phyloP scores from a whole-genome alignment of 1,140 invertebrate species.

The Harpegnathos saltator region DNA sequence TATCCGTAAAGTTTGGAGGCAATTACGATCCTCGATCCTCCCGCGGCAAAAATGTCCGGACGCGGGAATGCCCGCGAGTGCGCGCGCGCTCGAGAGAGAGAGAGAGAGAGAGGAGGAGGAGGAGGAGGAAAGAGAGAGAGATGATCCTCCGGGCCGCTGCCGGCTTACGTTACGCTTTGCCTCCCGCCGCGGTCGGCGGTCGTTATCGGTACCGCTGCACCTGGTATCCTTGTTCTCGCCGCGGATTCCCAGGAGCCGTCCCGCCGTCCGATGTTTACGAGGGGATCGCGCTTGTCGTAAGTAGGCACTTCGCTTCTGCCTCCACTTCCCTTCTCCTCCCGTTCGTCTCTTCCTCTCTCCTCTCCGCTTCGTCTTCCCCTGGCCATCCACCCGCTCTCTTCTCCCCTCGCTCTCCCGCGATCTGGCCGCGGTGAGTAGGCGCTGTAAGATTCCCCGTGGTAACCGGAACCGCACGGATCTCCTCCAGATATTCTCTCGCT shows the following conservation, averaged over 20 bases:
- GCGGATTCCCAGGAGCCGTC: conserved; percentile 74
- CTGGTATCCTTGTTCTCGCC: conserved; percentile 74
- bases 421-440: conserved; percentile 43
- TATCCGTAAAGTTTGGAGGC: conserved; percentile 53
- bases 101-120: too few species aligned
- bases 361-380: neutral
- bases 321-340: neutral
- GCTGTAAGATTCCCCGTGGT: conserved; percentile 59
- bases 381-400: neutral
- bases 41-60: conserved; percentile 41
- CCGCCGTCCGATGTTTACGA: conserved; percentile 73
- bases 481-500: conserved; percentile 45
- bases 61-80: conserved; percentile 45
- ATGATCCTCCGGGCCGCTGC: conserved; percentile 45
- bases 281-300: conserved; percentile 72
- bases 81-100: too few species aligned
- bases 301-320: conserved; percentile 65
- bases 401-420: conserved; percentile 8
- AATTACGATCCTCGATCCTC: conserved; percentile 30
- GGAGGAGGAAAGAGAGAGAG: too few species aligned
- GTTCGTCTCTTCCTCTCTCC: neutral
- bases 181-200: conserved; percentile 46
- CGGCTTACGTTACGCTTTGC: conserved; percentile 44
- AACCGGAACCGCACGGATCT: conserved; percentile 65
- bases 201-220: conserved; percentile 73